Base-by-base conservation (phyloP, 1,140 invertebrate species). In the Ips typographus region DNA sequence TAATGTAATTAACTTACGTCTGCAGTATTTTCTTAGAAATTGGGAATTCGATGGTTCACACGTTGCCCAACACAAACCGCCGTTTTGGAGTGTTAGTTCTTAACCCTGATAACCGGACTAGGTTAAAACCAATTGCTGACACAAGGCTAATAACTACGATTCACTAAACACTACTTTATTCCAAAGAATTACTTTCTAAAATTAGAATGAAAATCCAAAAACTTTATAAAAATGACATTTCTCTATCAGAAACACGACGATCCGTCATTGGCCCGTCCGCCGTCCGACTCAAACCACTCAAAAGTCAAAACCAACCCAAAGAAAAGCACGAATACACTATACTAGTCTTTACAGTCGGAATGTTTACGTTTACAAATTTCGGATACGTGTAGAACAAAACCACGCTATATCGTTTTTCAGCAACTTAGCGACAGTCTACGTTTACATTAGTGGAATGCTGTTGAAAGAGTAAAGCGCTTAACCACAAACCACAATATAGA, bases 11-110 rank as follows among this genome's bases (percentile, higher is more conserved):
- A 49, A 49, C 44, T 49, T 49, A 49, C 44, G 44, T 49, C 44
- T 49, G 44, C 44, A 49, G 44, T 49, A 49, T 49, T 49, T 49
- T 49, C 44, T 49, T 22, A 49, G 44, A 49, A 49, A 49, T 49
- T 8, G 6, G 6, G 44, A 49, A 49, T 49, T 49, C 22, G 6
- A 6, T 49, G 44, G 44, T 49, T 22, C 7, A 49, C 44, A 49
- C 44, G 44, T 49, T 49, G 7, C 3, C 22, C 6, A 2, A 2
- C 44, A 49, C 7, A 49, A 49, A 22, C 44, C 44, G 1, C 44
- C 22, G 22, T 22, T 22, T 22, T 22, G 22, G 22, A 49, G 22
- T 49, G 22, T 49, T 49, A 8, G 6, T 49, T 1, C 1, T 49
- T 3, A 49, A 49, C 22, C 22, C 44, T 49, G 44, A 49, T 22